These are phyloP conservation scores for Nothoprocta perdicaria DNA, from an alignment of 2,113 vertebrate species.

Conservation along the genomic window DNA sequence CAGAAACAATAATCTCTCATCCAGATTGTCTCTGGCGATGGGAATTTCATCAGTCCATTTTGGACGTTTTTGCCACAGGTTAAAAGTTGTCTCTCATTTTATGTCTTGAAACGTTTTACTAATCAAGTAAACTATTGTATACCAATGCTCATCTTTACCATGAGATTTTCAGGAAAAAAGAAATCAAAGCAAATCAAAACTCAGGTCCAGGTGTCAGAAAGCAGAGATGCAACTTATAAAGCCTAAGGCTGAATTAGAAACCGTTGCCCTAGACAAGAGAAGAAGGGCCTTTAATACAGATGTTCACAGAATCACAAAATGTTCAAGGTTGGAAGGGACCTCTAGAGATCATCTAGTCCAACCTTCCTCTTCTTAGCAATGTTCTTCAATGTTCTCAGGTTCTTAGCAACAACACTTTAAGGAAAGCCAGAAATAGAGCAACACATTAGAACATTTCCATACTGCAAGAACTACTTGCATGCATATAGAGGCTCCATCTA, in stretches of 20 bases:
- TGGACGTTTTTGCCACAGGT: neutral
- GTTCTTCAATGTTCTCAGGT: no score
- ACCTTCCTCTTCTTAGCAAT: no score
- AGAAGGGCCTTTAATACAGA: neutral
- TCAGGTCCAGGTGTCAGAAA: slow-evolving; percentile 22
- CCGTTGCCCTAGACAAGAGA: neutral
- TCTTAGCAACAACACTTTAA: neutral
- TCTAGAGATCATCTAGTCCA: no score
- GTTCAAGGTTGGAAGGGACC: no score
- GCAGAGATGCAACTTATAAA: neutral
- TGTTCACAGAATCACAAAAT: neutral
- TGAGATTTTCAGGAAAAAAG: neutral
- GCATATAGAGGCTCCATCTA: neutral
- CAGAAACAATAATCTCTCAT: neutral
- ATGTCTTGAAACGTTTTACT: neutral
- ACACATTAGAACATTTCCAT: slow-evolving; percentile 46
- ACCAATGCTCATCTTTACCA: neutral
- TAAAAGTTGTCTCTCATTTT: neutral
- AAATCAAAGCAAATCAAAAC: neutral
- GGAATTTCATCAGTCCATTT: neutral
- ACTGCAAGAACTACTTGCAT: neutral
- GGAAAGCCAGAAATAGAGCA: neutral
- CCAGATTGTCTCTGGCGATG: neutral
- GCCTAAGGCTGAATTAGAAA: neutral
- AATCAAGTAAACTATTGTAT: neutral